These are phyloP conservation scores for Pharmacophagus antenor DNA, from an alignment of 2,888 invertebrate genomes.

Conservation along the genomic window DNA sequence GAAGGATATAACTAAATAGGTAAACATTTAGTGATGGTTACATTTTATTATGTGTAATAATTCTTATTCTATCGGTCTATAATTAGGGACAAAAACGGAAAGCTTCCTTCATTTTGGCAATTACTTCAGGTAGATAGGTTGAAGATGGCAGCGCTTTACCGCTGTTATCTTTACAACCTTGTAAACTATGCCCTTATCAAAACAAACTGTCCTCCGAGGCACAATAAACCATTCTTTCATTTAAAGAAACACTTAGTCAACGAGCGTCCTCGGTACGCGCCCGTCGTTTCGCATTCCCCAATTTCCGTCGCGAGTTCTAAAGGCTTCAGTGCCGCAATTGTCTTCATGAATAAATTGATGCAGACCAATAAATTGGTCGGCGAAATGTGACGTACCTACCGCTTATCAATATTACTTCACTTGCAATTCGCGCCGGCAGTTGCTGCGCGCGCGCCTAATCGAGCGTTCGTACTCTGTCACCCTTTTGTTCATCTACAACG, in stretches of 20 bases:
- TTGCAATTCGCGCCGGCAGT: conserved; percentile 63
- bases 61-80: background rate
- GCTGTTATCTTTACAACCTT: conserved; percentile 37
- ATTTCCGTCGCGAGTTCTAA: conserved; percentile 24
- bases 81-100: background rate
- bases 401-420: conserved; percentile 71
- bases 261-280: conserved; percentile 12
- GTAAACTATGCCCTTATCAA: conserved; percentile 35
- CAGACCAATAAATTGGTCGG: conserved; percentile 73
- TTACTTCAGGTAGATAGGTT: conserved; percentile 32
- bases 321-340: conserved; percentile 51
- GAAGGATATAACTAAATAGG: background rate
- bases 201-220: conserved; percentile 34
- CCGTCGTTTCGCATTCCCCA: conserved; percentile 23
- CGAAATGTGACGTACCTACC: conserved; percentile 56
- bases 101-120: conserved; percentile 18
- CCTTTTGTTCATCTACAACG: conserved; percentile 34
- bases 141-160: conserved; percentile 21
- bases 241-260: conserved; percentile 26
- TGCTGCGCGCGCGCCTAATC: conserved; percentile 51
- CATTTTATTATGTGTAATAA: background rate
- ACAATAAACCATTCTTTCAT: conserved; percentile 35
- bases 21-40: background rate
- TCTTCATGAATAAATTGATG: conserved; percentile 73
- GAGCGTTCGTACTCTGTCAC: conserved; percentile 50